Evolutionary conservation across 2,113 vertebrate genomes (phyloP).

Genomic region (Hoplias malabaricus): DNA sequence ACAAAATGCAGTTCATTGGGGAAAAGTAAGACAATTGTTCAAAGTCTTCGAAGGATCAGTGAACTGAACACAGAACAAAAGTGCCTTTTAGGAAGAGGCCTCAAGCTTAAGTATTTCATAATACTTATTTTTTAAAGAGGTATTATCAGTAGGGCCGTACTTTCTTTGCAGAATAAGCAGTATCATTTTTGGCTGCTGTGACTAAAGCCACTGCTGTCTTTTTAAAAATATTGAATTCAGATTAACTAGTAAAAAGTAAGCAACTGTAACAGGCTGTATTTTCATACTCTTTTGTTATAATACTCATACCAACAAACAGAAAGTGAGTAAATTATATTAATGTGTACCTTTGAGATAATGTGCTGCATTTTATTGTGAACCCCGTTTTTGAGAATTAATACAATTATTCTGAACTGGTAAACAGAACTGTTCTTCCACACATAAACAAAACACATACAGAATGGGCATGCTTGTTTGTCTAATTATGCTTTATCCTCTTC

Average conservation of each 20-base stretch:
- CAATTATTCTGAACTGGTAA: background rate
- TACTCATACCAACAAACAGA: background rate
- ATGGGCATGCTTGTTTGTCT: background rate
- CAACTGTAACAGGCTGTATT: background rate
- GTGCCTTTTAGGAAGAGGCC: background rate
- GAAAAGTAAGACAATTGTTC: conserved; percentile 19
- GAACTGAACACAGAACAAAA: background rate
- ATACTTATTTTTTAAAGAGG: background rate
- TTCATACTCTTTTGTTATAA: background rate
- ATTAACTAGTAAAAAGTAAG: background rate
- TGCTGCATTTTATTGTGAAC: background rate
- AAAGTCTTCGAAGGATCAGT: conserved; percentile 41
- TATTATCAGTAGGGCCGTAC: conserved; percentile 10
- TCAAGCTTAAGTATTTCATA: background rate
- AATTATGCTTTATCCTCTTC: conserved; percentile 42
- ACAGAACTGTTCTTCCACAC: background rate
- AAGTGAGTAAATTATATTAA: background rate
- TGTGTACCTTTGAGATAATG: background rate
- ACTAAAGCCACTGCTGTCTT: background rate
- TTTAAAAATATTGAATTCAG: background rate
- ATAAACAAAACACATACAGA: background rate
- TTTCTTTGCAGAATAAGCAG: background rate
- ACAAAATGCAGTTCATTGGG: conserved; percentile 53
- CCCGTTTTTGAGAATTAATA: background rate
- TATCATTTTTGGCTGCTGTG: too few species aligned